A percentile compares a stretch with the other conserved stretches of the same genome.
phyloP scores from a whole-genome alignment of 30 jellyfish, hydroid and myxozoan genomes.

The Clytia hemisphaerica region DNA sequence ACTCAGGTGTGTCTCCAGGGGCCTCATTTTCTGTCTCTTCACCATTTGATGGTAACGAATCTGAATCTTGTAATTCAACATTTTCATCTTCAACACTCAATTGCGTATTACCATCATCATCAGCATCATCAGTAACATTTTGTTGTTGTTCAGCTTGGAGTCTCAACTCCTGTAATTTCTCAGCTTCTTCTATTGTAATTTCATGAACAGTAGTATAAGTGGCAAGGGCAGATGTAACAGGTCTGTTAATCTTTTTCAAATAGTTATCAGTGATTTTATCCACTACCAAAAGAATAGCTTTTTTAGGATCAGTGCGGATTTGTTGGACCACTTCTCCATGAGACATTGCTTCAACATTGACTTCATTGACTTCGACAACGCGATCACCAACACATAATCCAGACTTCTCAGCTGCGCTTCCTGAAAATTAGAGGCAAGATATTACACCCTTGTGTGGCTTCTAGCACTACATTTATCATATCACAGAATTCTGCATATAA shows the following conservation, averaged over 20 bases:
- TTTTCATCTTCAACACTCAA: too few relatives aligned
- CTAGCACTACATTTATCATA: too few relatives aligned
- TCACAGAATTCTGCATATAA: too few relatives aligned
- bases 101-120: too few relatives aligned
- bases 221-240: constrained; percentile 64
- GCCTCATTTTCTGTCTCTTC: too few relatives aligned
- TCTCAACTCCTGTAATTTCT: too few relatives aligned
- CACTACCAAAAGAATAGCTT: constrained; percentile 61
- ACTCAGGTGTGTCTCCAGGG: too few relatives aligned
- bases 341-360: constrained; percentile 68
- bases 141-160: background rate
- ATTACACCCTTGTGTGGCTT: too few relatives aligned
- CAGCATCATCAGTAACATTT: background rate
- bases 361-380: constrained; percentile 78
- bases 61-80: too few relatives aligned
- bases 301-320: constrained; percentile 40
- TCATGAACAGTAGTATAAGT: constrained; percentile 38
- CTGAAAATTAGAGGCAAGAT: background rate
- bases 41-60: too few relatives aligned
- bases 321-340: constrained; percentile 74
- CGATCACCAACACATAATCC: constrained; percentile 90
- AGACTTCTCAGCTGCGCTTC: constrained; percentile 81
- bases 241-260: constrained; percentile 45
- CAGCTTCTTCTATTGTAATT: constrained; percentile 11
- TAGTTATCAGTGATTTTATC: constrained; percentile 80